Evolutionary conservation across 2,113 vertebrate species (phyloP).

Genomic region (Colaptes auratus): DNA sequence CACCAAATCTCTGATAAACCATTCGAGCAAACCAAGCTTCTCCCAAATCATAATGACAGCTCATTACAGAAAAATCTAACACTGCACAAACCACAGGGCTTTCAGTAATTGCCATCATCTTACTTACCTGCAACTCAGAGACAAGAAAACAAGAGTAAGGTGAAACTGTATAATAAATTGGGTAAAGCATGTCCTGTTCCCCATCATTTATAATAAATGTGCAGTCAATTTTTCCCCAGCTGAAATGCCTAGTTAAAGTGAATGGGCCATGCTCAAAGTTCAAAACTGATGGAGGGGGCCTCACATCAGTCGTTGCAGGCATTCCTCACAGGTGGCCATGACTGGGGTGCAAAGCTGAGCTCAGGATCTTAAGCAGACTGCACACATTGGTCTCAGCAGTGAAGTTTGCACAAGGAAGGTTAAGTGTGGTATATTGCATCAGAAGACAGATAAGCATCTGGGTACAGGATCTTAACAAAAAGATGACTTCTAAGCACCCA

Average conservation of each 20-base stretch:
- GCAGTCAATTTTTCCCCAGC: not conserved
- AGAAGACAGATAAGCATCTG: not conserved
- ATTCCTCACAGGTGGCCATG: not conserved
- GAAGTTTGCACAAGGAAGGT: not conserved
- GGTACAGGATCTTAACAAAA: not conserved
- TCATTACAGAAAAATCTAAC: constrained; percentile 66
- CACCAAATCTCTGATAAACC: constrained; percentile 49
- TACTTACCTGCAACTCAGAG: not conserved
- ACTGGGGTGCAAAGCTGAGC: not conserved
- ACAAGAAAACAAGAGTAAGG: constrained; percentile 11
- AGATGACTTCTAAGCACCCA: not conserved
- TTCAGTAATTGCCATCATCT: not conserved
- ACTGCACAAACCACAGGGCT: not conserved
- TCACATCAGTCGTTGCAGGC: not conserved
- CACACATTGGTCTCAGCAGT: fast-evolving
- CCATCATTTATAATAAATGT: not conserved
- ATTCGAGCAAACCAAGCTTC: constrained; percentile 63
- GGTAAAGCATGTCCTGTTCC: not conserved
- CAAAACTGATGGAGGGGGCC: not conserved
- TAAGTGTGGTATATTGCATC: not conserved
- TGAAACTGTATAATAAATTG: not conserved
- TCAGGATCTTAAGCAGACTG: not conserved
- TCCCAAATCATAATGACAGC: constrained; percentile 53
- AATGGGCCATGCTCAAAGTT: not conserved
- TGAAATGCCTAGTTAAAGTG: not conserved